A percentile compares a stretch with the other conserved stretches of the same genome.
Conservation (phyloP, 2,797 vertebrate species). For the Thripadectes ignobilis region DNA sequence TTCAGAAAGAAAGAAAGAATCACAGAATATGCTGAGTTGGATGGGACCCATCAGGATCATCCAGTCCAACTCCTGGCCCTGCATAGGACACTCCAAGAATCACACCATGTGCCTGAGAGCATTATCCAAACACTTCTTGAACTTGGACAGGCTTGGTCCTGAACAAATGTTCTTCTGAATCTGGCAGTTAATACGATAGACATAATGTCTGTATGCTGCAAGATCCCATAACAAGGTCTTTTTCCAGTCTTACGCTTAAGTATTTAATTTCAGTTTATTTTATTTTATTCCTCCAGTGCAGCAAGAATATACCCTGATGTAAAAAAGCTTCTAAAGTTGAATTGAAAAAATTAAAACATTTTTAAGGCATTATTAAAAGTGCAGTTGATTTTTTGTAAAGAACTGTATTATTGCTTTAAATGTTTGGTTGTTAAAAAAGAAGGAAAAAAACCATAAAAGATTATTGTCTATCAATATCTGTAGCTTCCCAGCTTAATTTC, state of each 20-base stretch:
- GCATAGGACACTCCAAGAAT: too few relatives aligned
- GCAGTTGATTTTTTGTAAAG: neutral
- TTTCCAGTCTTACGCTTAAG: neutral
- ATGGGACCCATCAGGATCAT: neutral
- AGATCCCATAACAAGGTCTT: neutral
- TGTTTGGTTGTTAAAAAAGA: rapidly evolving
- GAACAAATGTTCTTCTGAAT: neutral
- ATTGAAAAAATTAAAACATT: neutral
- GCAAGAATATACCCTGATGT: neutral
- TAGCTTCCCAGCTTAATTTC: neutral
- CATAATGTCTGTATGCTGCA: neutral
- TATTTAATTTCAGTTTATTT: neutral
- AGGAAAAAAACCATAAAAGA: neutral
- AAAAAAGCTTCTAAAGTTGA: neutral
- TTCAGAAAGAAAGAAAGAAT: neutral
- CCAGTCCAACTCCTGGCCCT: neutral
- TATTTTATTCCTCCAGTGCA: neutral
- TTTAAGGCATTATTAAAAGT: neutral
- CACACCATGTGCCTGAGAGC: neutral
- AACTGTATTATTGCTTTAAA: neutral
- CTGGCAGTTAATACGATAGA: neutral
- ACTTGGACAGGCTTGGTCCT: neutral
- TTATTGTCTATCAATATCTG: neutral
- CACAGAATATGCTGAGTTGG: neutral
- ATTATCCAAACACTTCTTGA: neutral